Evolutionary conservation across 2,888 invertebrate species (phyloP), one percentile per base, ranked within the genome.

Genomic region (Epirrhoe tristata): DNA sequence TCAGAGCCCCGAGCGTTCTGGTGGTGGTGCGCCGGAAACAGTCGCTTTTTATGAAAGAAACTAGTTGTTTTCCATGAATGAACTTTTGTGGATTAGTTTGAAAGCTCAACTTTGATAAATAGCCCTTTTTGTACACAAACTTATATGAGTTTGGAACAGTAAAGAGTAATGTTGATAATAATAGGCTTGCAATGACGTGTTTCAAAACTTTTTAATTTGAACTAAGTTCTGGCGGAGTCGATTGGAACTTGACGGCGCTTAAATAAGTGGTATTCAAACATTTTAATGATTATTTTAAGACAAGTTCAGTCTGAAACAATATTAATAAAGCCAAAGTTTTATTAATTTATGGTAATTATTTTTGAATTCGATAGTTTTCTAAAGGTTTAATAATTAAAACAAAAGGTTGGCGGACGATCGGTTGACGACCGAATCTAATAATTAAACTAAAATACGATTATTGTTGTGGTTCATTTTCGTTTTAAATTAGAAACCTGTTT

Each of bases 41-140:
- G 51, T 57, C 31, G 66, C 52, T 66, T 61, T 61, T 53, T 61
- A 50, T 53, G 46, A 63, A 57, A 52, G 36, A 56, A 56, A 55
- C 46, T 31, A 48, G 46, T 61, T 57, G 57, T 61, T 66, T 57
- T 56, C 17, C 43, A 56, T 57, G 57, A 62, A 58, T 34, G 24
- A 54, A 66, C 60, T 56, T 56, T 51, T 52, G 50, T 46, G 56
- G 52, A 56, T 59, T 65, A 36, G 60, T 66, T 56, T 51, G 59
- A 65, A 57, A 56, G 56, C 51, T 52, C 53, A 46, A 53, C 57
- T 57, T 66, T 53, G 57, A 61, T 53, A 31, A 61, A 66, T 53
- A 14, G 16, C 52, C 48, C 36, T 55, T 36, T 57, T 31, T 16
- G 5, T 52, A 24, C 7, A n/a, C n/a, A 52, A 52, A 17, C 24